Evolutionary conservation across 2,888 invertebrate genomes (phyloP).

Genomic region (Volucella bombylans): DNA sequence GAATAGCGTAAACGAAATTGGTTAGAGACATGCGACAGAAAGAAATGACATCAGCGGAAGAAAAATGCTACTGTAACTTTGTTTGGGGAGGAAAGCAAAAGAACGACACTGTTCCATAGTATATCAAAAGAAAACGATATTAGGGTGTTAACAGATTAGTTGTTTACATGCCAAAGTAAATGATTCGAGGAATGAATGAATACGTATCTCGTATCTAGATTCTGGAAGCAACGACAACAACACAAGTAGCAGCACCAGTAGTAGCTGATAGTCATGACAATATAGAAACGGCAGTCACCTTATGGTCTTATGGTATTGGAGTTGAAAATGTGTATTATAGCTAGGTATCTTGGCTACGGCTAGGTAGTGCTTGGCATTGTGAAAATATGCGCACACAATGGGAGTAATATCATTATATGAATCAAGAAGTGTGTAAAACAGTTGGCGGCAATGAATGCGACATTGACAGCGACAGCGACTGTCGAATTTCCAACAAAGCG

Average conservation of each 20-base stretch:
- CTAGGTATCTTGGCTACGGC: constrained; percentile 52
- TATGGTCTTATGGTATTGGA: constrained; percentile 33
- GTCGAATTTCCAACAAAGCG: constrained; percentile 61
- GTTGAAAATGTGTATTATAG: constrained; percentile 52
- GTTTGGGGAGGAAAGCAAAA: constrained; percentile 44
- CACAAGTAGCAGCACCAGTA: constrained; percentile 33
- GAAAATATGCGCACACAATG: constrained; percentile 60
- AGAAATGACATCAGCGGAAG: constrained; percentile 25
- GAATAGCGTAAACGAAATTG: constrained; percentile 34
- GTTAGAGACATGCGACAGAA: constrained; percentile 4
- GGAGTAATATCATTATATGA: constrained; percentile 71
- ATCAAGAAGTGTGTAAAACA: constrained; percentile 56
- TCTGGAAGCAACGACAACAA: neutral
- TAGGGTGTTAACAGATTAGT: constrained; percentile 82
- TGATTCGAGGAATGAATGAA: constrained; percentile 77
- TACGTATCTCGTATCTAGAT: constrained; percentile 35
- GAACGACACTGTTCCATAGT: constrained; percentile 42
- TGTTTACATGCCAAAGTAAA: constrained; percentile 82
- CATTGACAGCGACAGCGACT: constrained; percentile 18
- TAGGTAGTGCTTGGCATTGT: constrained; percentile 53
- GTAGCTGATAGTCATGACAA: constrained; percentile 37
- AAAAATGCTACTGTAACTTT: constrained; percentile 47
- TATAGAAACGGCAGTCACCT: constrained; percentile 32
- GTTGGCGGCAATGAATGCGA: constrained; percentile 58
- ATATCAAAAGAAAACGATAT: constrained; percentile 71